Base-by-base conservation (phyloP, 2,888 invertebrate genomes). In the Antheraea yamamai region DNA sequence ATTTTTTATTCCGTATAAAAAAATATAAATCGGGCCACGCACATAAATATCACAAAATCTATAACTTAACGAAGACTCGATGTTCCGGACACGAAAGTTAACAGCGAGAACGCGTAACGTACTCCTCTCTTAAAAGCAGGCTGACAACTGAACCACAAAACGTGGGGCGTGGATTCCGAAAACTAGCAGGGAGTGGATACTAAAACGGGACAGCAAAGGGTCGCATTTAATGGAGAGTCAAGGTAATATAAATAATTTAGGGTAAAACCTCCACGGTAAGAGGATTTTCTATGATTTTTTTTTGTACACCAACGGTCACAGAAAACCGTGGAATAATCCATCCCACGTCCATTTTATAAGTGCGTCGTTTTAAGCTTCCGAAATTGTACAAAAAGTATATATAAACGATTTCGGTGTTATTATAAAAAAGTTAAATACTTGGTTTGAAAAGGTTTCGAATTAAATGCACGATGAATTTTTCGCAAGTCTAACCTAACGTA, bases 121-220 rank as follows among this genome's bases (percentile, higher is more conserved):
- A 70, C 70, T 20, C n/a, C 39, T 39, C n/a, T 10, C n/a, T 39
- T 70, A 70, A 70, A 70, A 20, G 74, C 78, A 76, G 75, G 79
- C 79, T 79, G 80, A 80, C 82, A 81, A 87, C 87, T 82, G 81
- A 80, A 74, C 77, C 80, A 39, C 35, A 30, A 52, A 73, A 78
- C 79, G 81, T 79, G 84, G 88, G 88, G 88, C 84, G 87, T 84
- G 79, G 84, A 84, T 35, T 78, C 84, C 81, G 75, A 76, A 84
- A 82, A 80, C 81, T 78, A 81, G 85, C 78, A 84, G 87, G 87
- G 88, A 82, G 87, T 83, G 79, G 85, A 83, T 77, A 73, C 30
- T 73, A 66, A 30, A 66, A 30, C 64, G 26, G 30, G 64, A 66
- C n/a, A 61, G 39, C 64, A 64, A 75, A 73, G 73, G 72, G 77